Conservation (phyloP, 30 jellyfish, hydroid and myxozoan species). For the Aurelia coerulea region DNA sequence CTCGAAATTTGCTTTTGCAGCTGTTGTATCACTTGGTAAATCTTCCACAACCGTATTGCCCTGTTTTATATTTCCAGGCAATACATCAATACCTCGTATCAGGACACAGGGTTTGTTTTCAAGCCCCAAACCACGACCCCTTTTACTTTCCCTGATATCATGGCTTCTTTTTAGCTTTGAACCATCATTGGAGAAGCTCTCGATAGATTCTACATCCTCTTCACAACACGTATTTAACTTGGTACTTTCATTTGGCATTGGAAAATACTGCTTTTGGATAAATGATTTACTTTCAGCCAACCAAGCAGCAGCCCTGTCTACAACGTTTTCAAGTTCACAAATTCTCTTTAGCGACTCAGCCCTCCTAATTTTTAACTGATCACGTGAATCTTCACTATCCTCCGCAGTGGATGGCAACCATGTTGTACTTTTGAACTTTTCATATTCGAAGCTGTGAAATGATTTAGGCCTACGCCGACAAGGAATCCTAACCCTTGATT, state of each 20-base stretch:
- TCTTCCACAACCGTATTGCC: no score
- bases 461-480: conserved; percentile 56
- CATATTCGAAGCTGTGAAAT: conserved; percentile 27
- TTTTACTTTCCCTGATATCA: no score
- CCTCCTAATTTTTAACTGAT: background rate
- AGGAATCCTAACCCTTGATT: conserved; percentile 37
- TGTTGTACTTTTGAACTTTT: background rate
- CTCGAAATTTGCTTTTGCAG: no score
- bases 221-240: background rate
- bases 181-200: background rate
- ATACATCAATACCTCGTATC: no score
- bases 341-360: conserved; percentile 1
- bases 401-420: conserved; percentile 17
- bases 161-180: background rate
- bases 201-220: no score
- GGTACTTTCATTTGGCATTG: background rate
- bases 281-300: conserved; percentile 54
- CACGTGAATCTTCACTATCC: conserved; percentile 3
- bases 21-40: no score
- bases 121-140: no score
- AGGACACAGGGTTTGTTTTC: no score
- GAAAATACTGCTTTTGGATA: conserved; percentile 6
- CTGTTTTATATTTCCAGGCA: no score
- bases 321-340: conserved; percentile 25
- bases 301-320: conserved; percentile 64